These are phyloP conservation scores for Callipepla californica DNA, from an alignment of 2,113 vertebrate species.

Conservation along the genomic window DNA sequence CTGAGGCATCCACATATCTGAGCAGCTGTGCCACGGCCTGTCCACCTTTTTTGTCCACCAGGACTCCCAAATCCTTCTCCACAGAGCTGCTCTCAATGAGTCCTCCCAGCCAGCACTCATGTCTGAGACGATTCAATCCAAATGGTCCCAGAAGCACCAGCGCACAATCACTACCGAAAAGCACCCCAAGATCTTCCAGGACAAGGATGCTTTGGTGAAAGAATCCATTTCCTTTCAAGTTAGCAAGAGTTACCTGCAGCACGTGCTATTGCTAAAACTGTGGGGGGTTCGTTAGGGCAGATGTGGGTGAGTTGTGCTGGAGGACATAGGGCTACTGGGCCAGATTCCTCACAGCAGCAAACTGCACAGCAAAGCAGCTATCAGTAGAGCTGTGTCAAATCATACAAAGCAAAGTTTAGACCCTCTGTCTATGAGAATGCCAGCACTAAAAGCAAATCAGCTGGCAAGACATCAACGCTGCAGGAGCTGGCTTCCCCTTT, in stretches of 20 bases:
- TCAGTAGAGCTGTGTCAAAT: neutral
- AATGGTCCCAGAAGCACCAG: neutral
- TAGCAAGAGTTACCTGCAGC: neutral
- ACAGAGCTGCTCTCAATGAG: no score
- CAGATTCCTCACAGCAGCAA: neutral
- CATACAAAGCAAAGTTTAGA: conserved; percentile 15
- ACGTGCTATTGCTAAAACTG: neutral
- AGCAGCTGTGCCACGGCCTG: no score
- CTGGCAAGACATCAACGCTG: neutral
- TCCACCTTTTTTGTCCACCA: no score
- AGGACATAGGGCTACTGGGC: neutral
- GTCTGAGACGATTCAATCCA: no score
- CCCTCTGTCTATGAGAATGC: neutral
- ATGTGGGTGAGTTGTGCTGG: neutral
- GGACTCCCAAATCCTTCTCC: no score
- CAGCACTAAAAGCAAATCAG: conserved; percentile 6
- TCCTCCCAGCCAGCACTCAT: no score
- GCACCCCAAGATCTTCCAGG: neutral
- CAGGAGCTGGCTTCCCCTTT: conserved; percentile 8
- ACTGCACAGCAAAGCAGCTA: conserved; percentile 14
- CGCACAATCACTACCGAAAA: neutral
- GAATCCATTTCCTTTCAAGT: neutral
- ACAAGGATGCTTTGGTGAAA: neutral
- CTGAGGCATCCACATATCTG: no score
- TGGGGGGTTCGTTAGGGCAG: neutral